These are phyloP conservation scores for Pomatostomus ruficeps DNA, from an alignment of 2,113 vertebrate species.

Conservation along the genomic window DNA sequence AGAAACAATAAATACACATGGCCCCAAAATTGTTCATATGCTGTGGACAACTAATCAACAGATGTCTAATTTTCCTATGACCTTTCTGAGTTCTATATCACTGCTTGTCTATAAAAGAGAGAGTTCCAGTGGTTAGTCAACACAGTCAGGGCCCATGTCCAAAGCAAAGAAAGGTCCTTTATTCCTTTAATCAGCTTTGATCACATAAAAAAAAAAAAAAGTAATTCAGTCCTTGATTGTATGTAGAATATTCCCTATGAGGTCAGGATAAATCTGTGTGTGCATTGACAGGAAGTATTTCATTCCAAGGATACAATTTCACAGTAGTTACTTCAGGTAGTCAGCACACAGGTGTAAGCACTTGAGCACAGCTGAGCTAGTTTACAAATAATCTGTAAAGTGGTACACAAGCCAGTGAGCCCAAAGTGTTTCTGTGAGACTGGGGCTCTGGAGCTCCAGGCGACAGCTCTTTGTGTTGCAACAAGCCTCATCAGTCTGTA, in stretches of 20 bases:
- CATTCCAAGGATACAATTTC: neutral
- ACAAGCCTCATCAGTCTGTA: neutral
- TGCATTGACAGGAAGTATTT: neutral
- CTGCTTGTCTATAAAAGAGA: neutral
- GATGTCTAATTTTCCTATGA: neutral
- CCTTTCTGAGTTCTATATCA: neutral
- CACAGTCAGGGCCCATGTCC: neutral
- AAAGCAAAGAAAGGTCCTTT: neutral
- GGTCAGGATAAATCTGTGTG: neutral
- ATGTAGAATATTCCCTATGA: neutral
- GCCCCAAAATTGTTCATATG: neutral
- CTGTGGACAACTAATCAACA: slow-evolving; percentile 5
- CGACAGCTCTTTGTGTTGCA: neutral
- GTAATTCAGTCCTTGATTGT: neutral
- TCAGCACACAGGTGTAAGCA: neutral
- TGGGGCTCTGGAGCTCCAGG: neutral
- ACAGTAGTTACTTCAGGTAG: neutral
- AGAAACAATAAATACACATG: neutral
- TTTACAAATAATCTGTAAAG: neutral
- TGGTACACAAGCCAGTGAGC: neutral
- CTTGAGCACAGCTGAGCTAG: neutral
- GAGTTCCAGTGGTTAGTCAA: neutral
- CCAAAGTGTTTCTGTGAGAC: neutral
- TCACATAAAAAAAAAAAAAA: neutral
- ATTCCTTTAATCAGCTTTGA: slow-evolving; percentile 15